Evolutionary conservation across 1,140 invertebrate species (phyloP).

Genomic region (Atta cephalotes): DNA sequence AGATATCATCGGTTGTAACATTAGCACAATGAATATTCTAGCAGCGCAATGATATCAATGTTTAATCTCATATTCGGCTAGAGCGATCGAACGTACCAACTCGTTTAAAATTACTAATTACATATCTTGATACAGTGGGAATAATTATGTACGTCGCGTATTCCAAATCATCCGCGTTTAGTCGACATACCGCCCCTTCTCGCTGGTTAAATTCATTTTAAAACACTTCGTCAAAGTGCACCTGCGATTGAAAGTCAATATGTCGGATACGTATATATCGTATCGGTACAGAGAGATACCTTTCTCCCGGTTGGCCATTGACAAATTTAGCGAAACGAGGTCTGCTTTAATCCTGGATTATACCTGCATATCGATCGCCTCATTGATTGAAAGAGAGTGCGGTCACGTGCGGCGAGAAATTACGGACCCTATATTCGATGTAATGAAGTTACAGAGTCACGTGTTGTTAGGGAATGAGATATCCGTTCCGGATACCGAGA

Average conservation of each 20-base stretch:
- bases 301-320: conserved; percentile 9
- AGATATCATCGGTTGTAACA: conserved; percentile 47
- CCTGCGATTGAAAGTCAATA: conserved; percentile 20
- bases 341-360: conserved; percentile 31
- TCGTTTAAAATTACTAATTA: conserved; percentile 49
- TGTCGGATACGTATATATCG: not conserved
- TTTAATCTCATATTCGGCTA: conserved; percentile 41
- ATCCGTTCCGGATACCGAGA: conserved; percentile 1
- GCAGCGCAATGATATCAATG: conserved; percentile 43
- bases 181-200: not conserved
- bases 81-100: not conserved
- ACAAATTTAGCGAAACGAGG: conserved; percentile 43
- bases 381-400: conserved; percentile 67
- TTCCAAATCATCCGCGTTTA: conserved; percentile 30
- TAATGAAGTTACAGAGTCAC: conserved; percentile 63
- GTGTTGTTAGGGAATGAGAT: conserved; percentile 53
- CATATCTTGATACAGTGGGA: conserved; percentile 11
- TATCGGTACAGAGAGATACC: conserved; percentile 16
- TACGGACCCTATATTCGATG: conserved; percentile 67
- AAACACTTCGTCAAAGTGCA: conserved; percentile 24
- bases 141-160: conserved; percentile 36
- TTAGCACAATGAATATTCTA: conserved; percentile 46
- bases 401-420: conserved; percentile 75
- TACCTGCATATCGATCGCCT: conserved; percentile 45
- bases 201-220: conserved; percentile 13